These are phyloP conservation scores for Apodemia duryi DNA, from an alignment of 2,888 invertebrate genomes.

Conservation along the genomic window DNA sequence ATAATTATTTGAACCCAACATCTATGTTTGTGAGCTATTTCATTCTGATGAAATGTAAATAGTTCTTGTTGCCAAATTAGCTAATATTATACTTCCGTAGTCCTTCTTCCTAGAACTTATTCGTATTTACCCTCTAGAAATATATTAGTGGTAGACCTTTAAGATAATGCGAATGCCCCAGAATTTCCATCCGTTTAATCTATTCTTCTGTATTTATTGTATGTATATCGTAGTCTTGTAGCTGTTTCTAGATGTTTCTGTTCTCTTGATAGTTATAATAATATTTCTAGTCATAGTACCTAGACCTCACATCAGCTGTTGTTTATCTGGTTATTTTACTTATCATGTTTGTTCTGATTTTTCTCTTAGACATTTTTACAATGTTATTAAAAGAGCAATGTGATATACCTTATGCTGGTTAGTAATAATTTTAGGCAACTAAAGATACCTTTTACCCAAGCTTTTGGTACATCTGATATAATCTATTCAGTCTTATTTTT, in stretches of 20 bases:
- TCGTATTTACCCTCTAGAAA: conserved; percentile 38
- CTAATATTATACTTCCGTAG: conserved; percentile 27
- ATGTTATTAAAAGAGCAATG: too few species aligned
- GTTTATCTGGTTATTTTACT: not conserved
- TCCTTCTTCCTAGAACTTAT: conserved; percentile 33
- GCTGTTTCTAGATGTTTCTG: conserved; percentile 54
- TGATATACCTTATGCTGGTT: too few species aligned
- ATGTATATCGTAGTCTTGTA: conserved; percentile 65
- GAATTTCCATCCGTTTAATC: conserved; percentile 79
- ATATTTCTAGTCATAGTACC: conserved; percentile 28
- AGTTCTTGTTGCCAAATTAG: conserved; percentile 37
- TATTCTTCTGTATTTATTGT: conserved; percentile 75
- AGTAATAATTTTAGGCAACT: too few species aligned
- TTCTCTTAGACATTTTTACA: not conserved
- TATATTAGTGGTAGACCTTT: conserved; percentile 41
- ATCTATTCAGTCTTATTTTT: too few species aligned
- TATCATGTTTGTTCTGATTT: not conserved
- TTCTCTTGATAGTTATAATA: conserved; percentile 36
- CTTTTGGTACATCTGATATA: too few species aligned
- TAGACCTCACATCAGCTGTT: conserved; percentile 16
- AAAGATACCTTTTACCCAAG: too few species aligned
- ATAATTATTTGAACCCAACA: not conserved
- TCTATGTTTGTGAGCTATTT: conserved; percentile 13
- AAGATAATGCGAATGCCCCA: conserved; percentile 75
- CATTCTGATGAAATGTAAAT: conserved; percentile 31